Percentiles rank a stretch among this genome's conserved stretches.
Evolutionary conservation across 2,797 vertebrate species (phyloP).

Genomic region (Australoheros facetus): DNA sequence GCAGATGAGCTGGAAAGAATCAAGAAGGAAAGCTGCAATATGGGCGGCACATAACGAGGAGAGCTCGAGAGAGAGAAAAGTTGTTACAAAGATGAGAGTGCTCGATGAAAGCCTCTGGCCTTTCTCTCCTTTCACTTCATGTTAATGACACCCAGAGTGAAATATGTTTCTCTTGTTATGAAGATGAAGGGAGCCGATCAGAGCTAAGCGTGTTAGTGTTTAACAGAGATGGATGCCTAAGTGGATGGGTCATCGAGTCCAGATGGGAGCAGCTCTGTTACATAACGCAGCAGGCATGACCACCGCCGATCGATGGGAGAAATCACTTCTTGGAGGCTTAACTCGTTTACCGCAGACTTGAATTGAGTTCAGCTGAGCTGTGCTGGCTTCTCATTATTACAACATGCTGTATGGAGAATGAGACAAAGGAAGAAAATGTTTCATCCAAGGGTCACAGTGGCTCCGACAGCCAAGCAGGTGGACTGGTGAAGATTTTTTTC

Average conservation of each 20-base stretch:
- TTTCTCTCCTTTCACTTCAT: constrained; percentile 25
- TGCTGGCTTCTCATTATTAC: constrained; percentile 16
- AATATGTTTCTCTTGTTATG: constrained; percentile 45
- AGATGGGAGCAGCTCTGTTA: constrained; percentile 56
- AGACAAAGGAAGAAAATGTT: constrained; percentile 10
- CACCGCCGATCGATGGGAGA: constrained; percentile 19
- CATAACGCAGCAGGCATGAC: constrained; percentile 48
- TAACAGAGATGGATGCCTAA: constrained; percentile 55
- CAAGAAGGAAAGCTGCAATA: background rate
- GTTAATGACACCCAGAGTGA: constrained; percentile 43
- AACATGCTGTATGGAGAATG: constrained; percentile 9
- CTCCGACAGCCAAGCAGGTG: constrained; percentile 12
- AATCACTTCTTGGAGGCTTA: constrained; percentile 21
- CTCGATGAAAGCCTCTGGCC: constrained; percentile 28
- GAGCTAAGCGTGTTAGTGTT: constrained; percentile 45
- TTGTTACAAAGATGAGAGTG: background rate
- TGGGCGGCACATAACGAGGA: background rate
- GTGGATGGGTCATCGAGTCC: constrained; percentile 63
- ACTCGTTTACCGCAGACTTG: constrained; percentile 20
- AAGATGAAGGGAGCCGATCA: constrained; percentile 33
- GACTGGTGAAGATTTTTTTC: constrained; percentile 3
- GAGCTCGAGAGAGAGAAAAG: constrained; percentile 12
- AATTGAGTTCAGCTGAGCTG: constrained; percentile 21
- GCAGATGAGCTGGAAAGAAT: background rate
- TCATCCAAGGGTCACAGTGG: constrained; percentile 9